Evolutionary conservation across 1,140 invertebrate species (phyloP), one percentile per base, ranked within the genome.

Genomic region (Amyelois transitella): DNA sequence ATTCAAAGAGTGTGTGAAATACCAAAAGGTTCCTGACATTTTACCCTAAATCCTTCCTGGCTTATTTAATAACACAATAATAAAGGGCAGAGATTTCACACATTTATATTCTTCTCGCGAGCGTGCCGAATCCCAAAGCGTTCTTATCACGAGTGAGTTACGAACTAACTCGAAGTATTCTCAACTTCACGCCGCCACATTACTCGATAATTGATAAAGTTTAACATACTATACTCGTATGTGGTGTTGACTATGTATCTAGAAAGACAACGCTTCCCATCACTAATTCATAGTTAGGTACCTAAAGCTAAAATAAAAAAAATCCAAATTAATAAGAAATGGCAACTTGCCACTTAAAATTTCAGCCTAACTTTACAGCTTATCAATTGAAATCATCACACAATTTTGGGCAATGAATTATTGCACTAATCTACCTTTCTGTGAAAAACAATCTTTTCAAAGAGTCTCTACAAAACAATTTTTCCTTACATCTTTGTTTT

Each of bases 201-300:
- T 77, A 75, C 66, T 69, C 72, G 70, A 77, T 79, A 78, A 81
- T 81, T 78, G 72, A 78, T 81, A 81, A 81, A 81, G 78, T 81
- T 78, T 69, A 72, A 72, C 74, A 78, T 69, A 77, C 67, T 38
- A 38, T 38, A n/a, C n/a, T n/a, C n/a, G n/a, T n/a, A 38, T 38
- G 32, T 38, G 32, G 32, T 14, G 17, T 2, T 14, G 32, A 38
- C 32, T 14, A 2, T 14, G 17, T 38, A 38, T 38, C 8, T 2
- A 14, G 17, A 38, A 12, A 38, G 32, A 38, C 32, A 3, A 38
- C n/a, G n/a, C 12, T 5, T 2, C 5, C 3, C n/a, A 38, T 38
- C 2, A 14, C n/a, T 1, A 28, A 10, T 12, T 28, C 25, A 6
- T 8, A 3, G 25, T 28, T 6, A 10, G 25, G 7, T 28, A 4